phyloP scores from a whole-genome alignment of 2,797 vertebrate species.

The Micromesistius poutassou region DNA sequence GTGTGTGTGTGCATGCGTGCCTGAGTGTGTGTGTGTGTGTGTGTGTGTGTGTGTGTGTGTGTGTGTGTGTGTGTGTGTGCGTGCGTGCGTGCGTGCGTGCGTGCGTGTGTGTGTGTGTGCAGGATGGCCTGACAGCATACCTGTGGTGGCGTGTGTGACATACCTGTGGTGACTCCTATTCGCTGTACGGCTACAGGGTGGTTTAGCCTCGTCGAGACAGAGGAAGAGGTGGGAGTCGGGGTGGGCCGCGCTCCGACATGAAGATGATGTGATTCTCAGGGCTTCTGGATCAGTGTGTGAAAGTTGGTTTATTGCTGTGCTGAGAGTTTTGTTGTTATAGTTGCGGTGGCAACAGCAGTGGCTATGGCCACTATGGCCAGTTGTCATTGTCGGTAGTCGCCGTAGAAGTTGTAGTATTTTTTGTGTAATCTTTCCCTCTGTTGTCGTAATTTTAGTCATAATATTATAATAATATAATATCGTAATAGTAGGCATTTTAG shows the following conservation, averaged over 20 bases:
- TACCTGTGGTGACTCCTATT: slow-evolving; percentile 66
- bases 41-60: slow-evolving; percentile 6
- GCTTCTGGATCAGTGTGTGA: background rate
- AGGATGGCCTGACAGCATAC: slow-evolving; percentile 25
- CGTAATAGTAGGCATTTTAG: background rate
- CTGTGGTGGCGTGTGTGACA: slow-evolving; percentile 39
- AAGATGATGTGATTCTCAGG: background rate
- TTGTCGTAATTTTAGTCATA: no score
- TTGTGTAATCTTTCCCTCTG: background rate
- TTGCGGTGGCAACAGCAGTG: background rate
- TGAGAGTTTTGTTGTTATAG: background rate
- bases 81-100: no score
- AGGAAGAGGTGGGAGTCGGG: slow-evolving; percentile 42
- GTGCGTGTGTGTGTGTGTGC: slow-evolving; percentile 30
- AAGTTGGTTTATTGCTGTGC: background rate
- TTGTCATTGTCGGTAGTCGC: background rate
- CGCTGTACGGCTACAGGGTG: slow-evolving; percentile 62
- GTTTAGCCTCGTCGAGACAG: slow-evolving; percentile 57
- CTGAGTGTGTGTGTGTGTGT: background rate
- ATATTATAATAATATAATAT: no score
- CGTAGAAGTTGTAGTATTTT: background rate
- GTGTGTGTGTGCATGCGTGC: slow-evolving; percentile 1
- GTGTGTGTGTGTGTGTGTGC: background rate
- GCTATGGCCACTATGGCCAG: background rate
- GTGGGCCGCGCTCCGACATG: background rate